Conservation (phyloP, 2,797 vertebrate species). For the Thaleichthys pacificus region DNA sequence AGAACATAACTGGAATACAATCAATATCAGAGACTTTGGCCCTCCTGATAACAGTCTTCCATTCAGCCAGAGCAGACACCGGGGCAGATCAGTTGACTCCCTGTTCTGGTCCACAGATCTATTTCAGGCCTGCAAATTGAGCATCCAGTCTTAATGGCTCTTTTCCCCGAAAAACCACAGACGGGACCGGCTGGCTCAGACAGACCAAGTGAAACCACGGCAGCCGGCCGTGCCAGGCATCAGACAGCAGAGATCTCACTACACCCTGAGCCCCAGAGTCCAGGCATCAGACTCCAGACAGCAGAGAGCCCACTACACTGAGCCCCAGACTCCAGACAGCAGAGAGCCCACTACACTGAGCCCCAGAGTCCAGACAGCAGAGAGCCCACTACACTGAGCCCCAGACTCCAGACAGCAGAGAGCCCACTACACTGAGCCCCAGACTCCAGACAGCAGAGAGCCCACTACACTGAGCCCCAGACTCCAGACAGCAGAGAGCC, state of each 20-base stretch:
- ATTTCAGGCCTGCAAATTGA: slow-evolving; percentile 62
- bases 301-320: slow-evolving; percentile 27
- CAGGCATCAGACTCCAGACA: slow-evolving; percentile 55
- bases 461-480: slow-evolving; percentile 29
- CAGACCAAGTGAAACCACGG: slow-evolving; percentile 57
- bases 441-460: slow-evolving; percentile 53
- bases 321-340: not conserved
- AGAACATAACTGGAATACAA: slow-evolving; percentile 8
- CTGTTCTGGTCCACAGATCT: slow-evolving; percentile 47
- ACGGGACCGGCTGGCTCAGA: slow-evolving; percentile 41
- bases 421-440: slow-evolving; percentile 30
- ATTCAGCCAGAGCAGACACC: slow-evolving; percentile 33
- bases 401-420: not conserved
- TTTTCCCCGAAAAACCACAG: slow-evolving; percentile 71
- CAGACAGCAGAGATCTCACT: slow-evolving; percentile 42
- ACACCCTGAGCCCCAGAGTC: slow-evolving; percentile 26
- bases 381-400: slow-evolving; percentile 18
- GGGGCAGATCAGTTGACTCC: slow-evolving; percentile 36
- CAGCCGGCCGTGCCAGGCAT: slow-evolving; percentile 57
- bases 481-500: not conserved
- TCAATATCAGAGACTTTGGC: slow-evolving; percentile 4
- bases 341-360: slow-evolving; percentile 10
- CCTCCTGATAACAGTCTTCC: slow-evolving; percentile 6
- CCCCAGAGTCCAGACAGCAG: slow-evolving; percentile 39
- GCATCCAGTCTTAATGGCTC: slow-evolving; percentile 40